Evolutionary conservation across 2,113 vertebrate genomes (phyloP), one percentile per base, ranked within the genome.

Genomic region (Dipodomys stephensi): DNA sequence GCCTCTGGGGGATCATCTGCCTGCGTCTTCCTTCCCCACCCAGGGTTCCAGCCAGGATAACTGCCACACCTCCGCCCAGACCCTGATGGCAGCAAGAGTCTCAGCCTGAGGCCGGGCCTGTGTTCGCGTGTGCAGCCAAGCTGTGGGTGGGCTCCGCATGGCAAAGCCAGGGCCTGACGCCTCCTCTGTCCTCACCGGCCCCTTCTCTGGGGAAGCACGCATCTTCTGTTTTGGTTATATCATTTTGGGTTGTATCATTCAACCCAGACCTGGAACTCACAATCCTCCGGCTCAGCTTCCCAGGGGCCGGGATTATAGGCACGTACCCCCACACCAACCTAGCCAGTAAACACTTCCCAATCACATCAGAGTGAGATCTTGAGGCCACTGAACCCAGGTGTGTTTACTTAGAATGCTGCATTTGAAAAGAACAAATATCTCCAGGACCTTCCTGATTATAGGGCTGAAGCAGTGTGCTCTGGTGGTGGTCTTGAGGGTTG

Each of bases 391-490:
- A n/a, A 8, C 27, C 16, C 22, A 77, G 8, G 80, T 86, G 85
- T 83, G 96, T 7, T 32, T 86, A 16, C 0, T 2, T 23, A 84
- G 92, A 69, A 78, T 44, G 28, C 20, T 16, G 65, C 93, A 69
- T 30, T 73, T 64, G 74, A 92, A 92, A 35, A 6, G 79, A 81
- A 44, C 91, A n/a, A 79, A 69, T 2, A 46, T 53, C 39, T 27
- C 22, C 72, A 72, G n/a, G 93, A 22, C 95, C 94, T 77, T 87
- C 83, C 18, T 69, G 20, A 92, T 6, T 28, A 4, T 27, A 84
- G 49, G 85, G 82, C 92, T 57, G 91, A 95, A 95, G 92, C 90
- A 88, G 25, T 68, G 90, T 46, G 64, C 92, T 90, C 96, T 96
- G n/a, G 7, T 7, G 35, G 44, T 0, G 30, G 35, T 5, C 11